These are phyloP conservation scores for Nasalis larvatus DNA, from an alignment of 2,113 vertebrate species.

Conservation along the genomic window DNA sequence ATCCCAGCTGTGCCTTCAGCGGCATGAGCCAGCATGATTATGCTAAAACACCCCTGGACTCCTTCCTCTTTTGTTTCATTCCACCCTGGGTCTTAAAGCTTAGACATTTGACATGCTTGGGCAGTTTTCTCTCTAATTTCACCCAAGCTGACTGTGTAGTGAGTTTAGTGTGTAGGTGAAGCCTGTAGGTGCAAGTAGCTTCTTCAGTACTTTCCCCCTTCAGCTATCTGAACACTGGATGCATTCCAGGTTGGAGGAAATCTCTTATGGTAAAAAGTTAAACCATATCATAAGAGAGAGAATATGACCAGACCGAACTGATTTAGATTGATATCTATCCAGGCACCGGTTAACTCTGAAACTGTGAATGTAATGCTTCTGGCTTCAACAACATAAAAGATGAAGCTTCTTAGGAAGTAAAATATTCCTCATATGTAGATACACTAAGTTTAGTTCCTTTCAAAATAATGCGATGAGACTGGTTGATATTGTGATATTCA, in stretches of 20 bases:
- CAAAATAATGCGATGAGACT: not conserved
- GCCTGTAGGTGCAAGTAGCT: slow-evolving; percentile 76
- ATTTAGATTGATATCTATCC: slow-evolving; percentile 3
- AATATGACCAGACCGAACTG: not conserved
- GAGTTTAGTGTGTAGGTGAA: slow-evolving; percentile 76
- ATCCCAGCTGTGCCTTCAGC: slow-evolving; percentile 79
- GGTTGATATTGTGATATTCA: not conserved
- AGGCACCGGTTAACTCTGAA: not conserved
- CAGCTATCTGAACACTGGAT: not conserved
- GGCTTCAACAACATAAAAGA: not conserved
- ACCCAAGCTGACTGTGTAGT: slow-evolving; percentile 80
- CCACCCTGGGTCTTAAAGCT: slow-evolving; percentile 80
- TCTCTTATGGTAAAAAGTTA: slow-evolving; percentile 32
- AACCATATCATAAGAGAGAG: slow-evolving; percentile 3
- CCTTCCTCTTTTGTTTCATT: slow-evolving; percentile 83
- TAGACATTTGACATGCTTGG: slow-evolving; percentile 83
- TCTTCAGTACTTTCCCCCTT: slow-evolving; percentile 54
- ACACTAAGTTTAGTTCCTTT: not conserved
- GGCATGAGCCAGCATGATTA: slow-evolving; percentile 80
- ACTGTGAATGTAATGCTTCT: not conserved
- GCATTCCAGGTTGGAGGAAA: slow-evolving; percentile 21
- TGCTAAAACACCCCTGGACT: slow-evolving; percentile 81
- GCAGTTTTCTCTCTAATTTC: slow-evolving; percentile 84
- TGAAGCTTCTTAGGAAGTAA: not conserved
- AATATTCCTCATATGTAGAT: not conserved